A percentile compares a stretch with the other conserved stretches of the same genome.
phyloP scores from a whole-genome alignment of 2,797 vertebrate genomes.

The Masticophis lateralis region DNA sequence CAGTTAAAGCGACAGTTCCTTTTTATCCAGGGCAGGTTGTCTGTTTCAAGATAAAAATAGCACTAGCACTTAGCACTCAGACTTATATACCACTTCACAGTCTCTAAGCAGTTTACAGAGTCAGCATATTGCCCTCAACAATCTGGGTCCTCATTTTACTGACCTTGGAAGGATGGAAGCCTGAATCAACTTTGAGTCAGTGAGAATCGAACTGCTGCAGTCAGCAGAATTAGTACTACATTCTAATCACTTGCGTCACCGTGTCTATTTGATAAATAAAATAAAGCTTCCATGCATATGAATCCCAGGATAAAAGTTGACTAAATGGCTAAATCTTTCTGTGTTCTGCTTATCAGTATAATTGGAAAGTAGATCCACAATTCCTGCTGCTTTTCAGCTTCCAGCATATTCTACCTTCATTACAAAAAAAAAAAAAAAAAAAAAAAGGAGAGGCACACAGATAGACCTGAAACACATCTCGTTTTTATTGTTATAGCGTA shows the following conservation, averaged over 20 bases:
- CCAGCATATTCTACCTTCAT: background rate
- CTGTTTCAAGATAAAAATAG: background rate
- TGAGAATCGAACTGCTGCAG: background rate
- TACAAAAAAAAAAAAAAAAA: background rate
- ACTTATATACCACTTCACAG: background rate
- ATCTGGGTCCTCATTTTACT: background rate
- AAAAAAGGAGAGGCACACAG: background rate
- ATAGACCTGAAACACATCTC: background rate
- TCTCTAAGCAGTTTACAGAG: background rate
- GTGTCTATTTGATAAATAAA: background rate
- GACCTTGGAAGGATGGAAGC: background rate
- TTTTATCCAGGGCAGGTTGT: background rate
- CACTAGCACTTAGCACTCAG: background rate
- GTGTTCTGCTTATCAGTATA: background rate
- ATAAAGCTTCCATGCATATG: background rate
- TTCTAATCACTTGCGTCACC: background rate
- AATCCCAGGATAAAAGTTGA: background rate
- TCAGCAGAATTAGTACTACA: background rate
- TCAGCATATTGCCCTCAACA: background rate
- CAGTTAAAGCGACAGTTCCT: background rate
- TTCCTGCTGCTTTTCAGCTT: background rate
- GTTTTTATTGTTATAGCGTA: background rate
- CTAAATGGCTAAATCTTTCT: background rate
- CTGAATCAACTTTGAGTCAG: background rate
- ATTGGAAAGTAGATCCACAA: background rate